phyloP scores from a whole-genome alignment of 2,113 vertebrate species.

The Thinocorus orbignyianus region DNA sequence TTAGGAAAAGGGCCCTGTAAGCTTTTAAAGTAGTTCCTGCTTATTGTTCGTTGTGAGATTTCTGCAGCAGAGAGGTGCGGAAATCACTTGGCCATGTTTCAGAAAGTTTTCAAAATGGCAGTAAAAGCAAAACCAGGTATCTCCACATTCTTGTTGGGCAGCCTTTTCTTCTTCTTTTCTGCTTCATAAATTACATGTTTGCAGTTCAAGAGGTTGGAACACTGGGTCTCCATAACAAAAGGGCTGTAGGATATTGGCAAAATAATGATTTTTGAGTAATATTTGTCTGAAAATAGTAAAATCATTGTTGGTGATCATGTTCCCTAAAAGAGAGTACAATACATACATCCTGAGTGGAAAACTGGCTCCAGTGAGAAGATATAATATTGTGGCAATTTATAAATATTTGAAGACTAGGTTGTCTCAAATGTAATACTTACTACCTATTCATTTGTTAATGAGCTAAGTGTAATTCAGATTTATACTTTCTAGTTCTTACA shows the following conservation, averaged over 20 bases:
- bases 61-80: background rate
- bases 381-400: background rate
- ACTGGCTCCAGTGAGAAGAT: background rate
- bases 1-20: background rate
- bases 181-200: background rate
- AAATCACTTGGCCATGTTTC: fast-evolving
- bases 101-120: background rate
- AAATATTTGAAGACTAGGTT: background rate
- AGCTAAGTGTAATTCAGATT: background rate
- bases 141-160: fast-evolving
- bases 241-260: background rate
- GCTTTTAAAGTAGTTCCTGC: background rate
- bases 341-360: background rate
- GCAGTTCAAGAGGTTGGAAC: fast-evolving
- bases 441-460: background rate
- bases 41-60: background rate
- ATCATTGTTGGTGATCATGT: background rate
- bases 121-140: background rate
- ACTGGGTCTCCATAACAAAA: background rate
- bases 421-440: background rate
- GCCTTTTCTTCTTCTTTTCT: background rate
- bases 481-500: background rate
- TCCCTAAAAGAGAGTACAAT: background rate
- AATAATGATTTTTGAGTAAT: fast-evolving
- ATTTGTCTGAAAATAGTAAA: background rate